A percentile compares a stretch with the other conserved stretches of the same genome.
phyloP scores from a whole-genome alignment of 1,140 invertebrate genomes.

The Microplitis mediator region DNA sequence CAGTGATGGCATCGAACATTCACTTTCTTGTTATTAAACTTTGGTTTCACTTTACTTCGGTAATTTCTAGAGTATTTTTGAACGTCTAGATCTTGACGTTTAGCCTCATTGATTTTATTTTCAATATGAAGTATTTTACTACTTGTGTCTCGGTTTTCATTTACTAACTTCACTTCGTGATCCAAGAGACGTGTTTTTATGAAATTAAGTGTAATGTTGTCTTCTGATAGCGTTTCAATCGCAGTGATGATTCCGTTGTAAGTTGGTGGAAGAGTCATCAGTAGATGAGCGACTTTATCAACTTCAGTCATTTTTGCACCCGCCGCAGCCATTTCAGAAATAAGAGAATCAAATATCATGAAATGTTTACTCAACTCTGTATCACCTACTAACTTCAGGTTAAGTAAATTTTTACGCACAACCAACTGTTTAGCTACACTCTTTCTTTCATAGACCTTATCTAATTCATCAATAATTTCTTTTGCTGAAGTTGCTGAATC shows the following conservation, averaged over 20 bases:
- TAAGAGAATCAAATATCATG: slow-evolving; percentile 44
- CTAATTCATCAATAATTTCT: slow-evolving; percentile 49
- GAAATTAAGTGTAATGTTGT: slow-evolving; percentile 34
- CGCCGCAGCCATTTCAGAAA: slow-evolving; percentile 11
- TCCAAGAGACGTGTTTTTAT: slow-evolving; percentile 35
- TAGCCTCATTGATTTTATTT: background rate
- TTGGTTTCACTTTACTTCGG: background rate
- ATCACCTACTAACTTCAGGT: slow-evolving; percentile 51
- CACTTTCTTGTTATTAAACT: background rate
- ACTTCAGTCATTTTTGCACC: slow-evolving; percentile 21
- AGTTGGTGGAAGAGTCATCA: slow-evolving; percentile 25
- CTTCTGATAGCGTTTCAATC: slow-evolving; percentile 34
- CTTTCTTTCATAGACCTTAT: slow-evolving; percentile 53
- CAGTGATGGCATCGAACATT: slow-evolving; percentile 36
- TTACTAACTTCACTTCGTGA: slow-evolving; percentile 28
- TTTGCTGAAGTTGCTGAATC: slow-evolving; percentile 41
- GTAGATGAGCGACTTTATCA: slow-evolving; percentile 30
- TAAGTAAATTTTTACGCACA: slow-evolving; percentile 49
- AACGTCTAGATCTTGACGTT: no score
- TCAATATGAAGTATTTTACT: slow-evolving; percentile 27
- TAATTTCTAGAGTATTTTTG: background rate
- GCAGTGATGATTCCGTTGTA: slow-evolving; percentile 33
- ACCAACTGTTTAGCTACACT: slow-evolving; percentile 52
- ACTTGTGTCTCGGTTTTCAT: slow-evolving; percentile 29
- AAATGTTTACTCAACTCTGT: slow-evolving; percentile 47